phyloP scores from a whole-genome alignment of 2,113 vertebrate species.

The Meleagris gallopavo region DNA sequence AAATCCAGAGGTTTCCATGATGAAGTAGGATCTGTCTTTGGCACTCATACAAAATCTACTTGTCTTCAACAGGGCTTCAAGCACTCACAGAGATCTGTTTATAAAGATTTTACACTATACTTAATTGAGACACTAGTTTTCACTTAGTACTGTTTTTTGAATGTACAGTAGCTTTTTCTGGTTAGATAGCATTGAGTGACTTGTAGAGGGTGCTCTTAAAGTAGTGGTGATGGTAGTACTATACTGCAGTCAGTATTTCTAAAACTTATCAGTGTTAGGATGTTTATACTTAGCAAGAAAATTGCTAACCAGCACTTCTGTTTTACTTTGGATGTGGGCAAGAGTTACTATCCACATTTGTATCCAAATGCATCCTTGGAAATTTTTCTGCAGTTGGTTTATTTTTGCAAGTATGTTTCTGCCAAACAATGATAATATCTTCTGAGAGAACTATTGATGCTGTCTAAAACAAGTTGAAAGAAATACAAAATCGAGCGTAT shows the following conservation, averaged over 20 bases:
- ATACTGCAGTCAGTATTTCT: not conserved
- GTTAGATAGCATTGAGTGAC: conserved; percentile 10
- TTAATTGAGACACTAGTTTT: not conserved
- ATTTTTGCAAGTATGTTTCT: conserved; percentile 69
- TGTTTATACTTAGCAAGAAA: not conserved
- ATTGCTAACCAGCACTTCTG: not conserved
- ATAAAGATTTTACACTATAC: not conserved
- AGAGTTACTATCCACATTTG: conserved; percentile 5
- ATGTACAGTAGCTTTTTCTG: not conserved
- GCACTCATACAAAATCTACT: not conserved
- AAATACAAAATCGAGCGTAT: not conserved
- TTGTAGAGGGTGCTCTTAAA: conserved; percentile 69
- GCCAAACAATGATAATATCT: conserved; percentile 68
- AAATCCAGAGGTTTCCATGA: not conserved
- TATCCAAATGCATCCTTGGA: conserved; percentile 59
- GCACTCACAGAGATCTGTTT: not conserved
- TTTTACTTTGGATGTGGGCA: conserved; percentile 38
- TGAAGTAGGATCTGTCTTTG: not conserved
- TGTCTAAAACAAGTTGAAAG: conserved; percentile 48
- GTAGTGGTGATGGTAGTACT: not conserved
- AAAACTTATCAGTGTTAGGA: not conserved
- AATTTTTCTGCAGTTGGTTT: conserved; percentile 59
- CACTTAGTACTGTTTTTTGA: not conserved
- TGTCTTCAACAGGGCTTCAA: not conserved
- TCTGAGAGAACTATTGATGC: conserved; percentile 64